Evolutionary conservation across 2,888 invertebrate species (phyloP).

Genomic region (Yponomeuta sedellus): DNA sequence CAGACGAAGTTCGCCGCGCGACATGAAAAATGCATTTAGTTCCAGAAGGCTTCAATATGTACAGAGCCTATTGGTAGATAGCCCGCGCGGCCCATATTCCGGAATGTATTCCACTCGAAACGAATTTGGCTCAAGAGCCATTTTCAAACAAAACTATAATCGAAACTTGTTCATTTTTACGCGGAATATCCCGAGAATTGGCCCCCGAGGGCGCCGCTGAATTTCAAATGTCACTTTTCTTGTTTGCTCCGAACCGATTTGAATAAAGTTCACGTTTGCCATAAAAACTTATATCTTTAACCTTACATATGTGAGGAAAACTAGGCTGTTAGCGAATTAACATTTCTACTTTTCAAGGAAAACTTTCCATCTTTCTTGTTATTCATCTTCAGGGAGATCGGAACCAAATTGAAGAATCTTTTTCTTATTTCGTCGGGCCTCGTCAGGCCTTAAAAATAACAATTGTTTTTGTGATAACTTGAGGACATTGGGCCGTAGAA

Average conservation of each 20-base stretch:
- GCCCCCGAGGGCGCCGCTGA: slow-evolving; percentile 5
- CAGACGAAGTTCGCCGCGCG: slow-evolving; percentile 50
- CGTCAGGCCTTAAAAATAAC: too few species aligned
- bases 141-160: neutral
- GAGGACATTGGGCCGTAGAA: too few species aligned
- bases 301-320: neutral
- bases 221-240: slow-evolving; percentile 16
- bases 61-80: slow-evolving; percentile 28
- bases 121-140: neutral
- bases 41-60: slow-evolving; percentile 32
- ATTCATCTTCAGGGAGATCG: too few species aligned
- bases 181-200: neutral
- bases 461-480: too few species aligned
- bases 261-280: neutral
- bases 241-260: slow-evolving; percentile 3
- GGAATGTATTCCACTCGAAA: neutral
- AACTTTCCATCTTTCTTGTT: neutral
- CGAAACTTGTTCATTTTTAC: neutral
- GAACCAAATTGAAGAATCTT: too few species aligned
- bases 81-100: neutral
- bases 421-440: too few species aligned
- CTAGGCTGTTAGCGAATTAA: neutral
- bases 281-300: slow-evolving; percentile 5
- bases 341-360: neutral
- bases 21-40: slow-evolving; percentile 73